Percentiles rank a stretch among this genome's conserved stretches.
These are phyloP conservation scores for Volucella bombylans DNA, from an alignment of 2,888 invertebrate genomes.

Conservation along the genomic window DNA sequence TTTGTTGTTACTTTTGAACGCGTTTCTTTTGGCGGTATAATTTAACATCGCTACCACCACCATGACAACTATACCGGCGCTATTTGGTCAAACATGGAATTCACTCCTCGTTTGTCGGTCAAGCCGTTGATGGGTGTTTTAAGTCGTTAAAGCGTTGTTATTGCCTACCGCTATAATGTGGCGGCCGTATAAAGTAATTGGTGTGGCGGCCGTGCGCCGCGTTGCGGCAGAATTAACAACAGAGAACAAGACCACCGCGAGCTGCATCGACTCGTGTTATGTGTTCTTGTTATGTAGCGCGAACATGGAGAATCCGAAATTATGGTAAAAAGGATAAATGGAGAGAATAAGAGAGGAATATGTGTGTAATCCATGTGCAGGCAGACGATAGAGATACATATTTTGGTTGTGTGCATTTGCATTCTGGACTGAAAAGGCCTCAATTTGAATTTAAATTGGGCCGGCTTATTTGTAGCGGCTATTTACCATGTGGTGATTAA, in stretches of 20 bases:
- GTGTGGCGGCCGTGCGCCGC: constrained; percentile 72
- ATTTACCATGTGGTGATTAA: too few relatives aligned
- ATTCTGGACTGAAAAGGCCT: too few relatives aligned
- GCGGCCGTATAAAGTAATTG: constrained; percentile 68
- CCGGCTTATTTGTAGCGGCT: too few relatives aligned
- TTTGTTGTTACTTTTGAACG: constrained; percentile 3
- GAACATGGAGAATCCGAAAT: constrained; percentile 33
- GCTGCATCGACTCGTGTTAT: constrained; percentile 5
- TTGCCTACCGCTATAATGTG: constrained; percentile 72
- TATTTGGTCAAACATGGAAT: constrained; percentile 74
- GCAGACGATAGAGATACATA: too few relatives aligned
- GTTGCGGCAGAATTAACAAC: constrained; percentile 55
- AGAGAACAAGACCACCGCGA: constrained; percentile 58
- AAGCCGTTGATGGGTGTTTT: constrained; percentile 74
- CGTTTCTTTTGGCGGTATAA: constrained; percentile 52
- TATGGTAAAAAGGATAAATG: constrained; percentile 8
- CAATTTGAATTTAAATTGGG: constrained; percentile 10
- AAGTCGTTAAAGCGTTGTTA: constrained; percentile 72
- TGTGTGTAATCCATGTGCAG: too few relatives aligned
- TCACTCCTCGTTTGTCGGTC: constrained; percentile 73
- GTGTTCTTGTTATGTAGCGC: constrained; percentile 18
- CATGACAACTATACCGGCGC: constrained; percentile 43
- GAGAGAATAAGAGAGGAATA: not conserved
- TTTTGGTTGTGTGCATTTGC: constrained; percentile 13
- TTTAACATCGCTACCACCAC: constrained; percentile 11